These are phyloP conservation scores for Lithobates pipiens DNA, from an alignment of 2,797 vertebrate species.

Conservation along the genomic window DNA sequence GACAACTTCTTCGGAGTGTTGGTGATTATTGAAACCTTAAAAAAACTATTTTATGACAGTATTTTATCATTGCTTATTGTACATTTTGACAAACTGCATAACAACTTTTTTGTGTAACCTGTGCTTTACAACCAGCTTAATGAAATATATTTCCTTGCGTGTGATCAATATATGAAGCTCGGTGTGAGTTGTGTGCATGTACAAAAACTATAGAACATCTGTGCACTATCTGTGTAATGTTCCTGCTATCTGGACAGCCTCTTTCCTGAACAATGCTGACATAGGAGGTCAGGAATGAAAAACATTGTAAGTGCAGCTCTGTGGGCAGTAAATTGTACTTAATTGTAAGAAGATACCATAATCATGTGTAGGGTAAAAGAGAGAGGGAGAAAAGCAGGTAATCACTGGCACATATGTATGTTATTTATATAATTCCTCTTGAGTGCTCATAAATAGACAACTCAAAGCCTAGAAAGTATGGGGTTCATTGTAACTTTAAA, in stretches of 20 bases:
- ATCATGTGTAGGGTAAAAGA: conserved; percentile 18
- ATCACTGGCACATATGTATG: conserved; percentile 28
- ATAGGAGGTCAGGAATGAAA: conserved; percentile 43
- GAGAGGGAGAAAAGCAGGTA: conserved; percentile 11
- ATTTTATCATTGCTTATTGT: neutral
- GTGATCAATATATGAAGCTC: neutral
- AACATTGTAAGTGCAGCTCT: conserved; percentile 12
- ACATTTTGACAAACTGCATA: neutral
- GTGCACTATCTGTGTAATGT: conserved; percentile 47
- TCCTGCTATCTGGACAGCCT: conserved; percentile 36
- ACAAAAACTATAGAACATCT: conserved; percentile 28
- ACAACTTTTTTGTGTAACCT: neutral
- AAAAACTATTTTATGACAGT: neutral
- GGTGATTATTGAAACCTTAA: too few relatives aligned
- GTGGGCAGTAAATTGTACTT: conserved; percentile 39
- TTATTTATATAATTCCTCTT: conserved; percentile 21
- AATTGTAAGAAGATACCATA: conserved; percentile 34
- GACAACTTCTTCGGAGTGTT: neutral
- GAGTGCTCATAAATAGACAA: conserved; percentile 10
- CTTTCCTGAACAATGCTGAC: conserved; percentile 29
- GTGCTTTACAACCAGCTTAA: neutral
- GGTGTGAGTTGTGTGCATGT: neutral
- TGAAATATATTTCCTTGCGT: neutral
- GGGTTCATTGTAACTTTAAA: neutral
- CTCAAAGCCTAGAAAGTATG: neutral